Conservation (phyloP, 2,888 invertebrate species). For the Chrysomela aeneicollis region DNA sequence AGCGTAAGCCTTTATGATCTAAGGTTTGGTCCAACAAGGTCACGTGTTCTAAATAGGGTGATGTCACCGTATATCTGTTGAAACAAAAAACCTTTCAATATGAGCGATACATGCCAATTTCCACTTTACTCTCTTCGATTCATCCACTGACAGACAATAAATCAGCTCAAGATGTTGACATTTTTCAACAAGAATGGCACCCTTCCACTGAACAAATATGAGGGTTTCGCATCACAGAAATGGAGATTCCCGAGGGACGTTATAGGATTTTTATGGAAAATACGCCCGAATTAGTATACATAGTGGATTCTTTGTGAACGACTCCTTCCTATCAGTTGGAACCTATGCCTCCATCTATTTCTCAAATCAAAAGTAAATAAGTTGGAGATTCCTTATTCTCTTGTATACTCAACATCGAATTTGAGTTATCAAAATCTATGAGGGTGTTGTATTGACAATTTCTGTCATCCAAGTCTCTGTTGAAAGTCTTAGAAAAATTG, state of each 20-base stretch:
- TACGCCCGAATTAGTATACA: constrained; percentile 17
- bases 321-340: no score
- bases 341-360: no score
- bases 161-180: constrained; percentile 21
- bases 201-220: constrained; percentile 15
- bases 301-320: constrained; percentile 2
- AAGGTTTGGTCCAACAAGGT: no score
- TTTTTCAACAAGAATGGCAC: constrained; percentile 22
- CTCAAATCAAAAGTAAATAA: no score
- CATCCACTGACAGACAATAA: constrained; percentile 10
- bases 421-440: no score
- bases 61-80: not conserved
- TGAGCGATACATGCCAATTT: not conserved
- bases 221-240: constrained; percentile 13
- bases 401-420: no score
- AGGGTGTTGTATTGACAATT: no score
- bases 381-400: no score
- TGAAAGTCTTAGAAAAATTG: no score
- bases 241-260: not conserved
- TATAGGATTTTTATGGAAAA: constrained; percentile 23
- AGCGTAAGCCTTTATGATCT: no score
- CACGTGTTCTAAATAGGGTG: no score
- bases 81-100: not conserved
- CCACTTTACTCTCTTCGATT: constrained; percentile 7
- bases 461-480: no score